These are phyloP conservation scores for Struthidea cinerea DNA, from an alignment of 2,113 vertebrate species.

Conservation along the genomic window DNA sequence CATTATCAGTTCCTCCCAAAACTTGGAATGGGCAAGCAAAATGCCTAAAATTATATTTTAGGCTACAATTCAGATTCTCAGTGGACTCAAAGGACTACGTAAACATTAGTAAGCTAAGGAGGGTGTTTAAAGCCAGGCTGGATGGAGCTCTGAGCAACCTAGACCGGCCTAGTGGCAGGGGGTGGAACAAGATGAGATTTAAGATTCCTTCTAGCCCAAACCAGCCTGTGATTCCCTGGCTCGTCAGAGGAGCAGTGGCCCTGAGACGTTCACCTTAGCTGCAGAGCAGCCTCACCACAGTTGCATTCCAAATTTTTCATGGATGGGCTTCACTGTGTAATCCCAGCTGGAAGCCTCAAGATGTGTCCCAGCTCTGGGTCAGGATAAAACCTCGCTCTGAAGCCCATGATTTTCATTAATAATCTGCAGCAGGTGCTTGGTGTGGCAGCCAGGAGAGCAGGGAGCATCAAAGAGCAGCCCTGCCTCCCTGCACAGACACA, in stretches of 20 bases:
- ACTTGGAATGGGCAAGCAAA: not conserved
- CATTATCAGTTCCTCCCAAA: not conserved
- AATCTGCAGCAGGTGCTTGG: not conserved
- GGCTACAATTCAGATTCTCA: not conserved
- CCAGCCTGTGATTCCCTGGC: not conserved
- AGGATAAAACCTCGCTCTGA: not conserved
- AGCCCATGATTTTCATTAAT: not conserved
- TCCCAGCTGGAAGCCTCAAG: not conserved
- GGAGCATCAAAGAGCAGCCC: not conserved
- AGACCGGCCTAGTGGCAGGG: not conserved
- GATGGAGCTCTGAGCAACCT: not conserved
- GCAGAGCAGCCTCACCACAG: not conserved
- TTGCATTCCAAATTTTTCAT: too few species aligned
- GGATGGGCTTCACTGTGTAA: not conserved
- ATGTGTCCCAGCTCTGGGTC: not conserved
- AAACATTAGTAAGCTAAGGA: not conserved
- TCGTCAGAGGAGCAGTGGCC: not conserved
- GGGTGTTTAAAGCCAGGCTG: not conserved
- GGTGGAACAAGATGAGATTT: not conserved
- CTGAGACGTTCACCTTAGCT: not conserved
- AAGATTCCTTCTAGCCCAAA: not conserved
- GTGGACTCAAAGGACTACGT: not conserved
- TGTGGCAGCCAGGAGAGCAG: not conserved
- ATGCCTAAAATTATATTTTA: not conserved
- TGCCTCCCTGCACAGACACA: not conserved